Percentiles rank a stretch among this genome's conserved stretches.
phyloP scores from a whole-genome alignment of 2,797 vertebrate species.

The Sebastolobus altivelis region DNA sequence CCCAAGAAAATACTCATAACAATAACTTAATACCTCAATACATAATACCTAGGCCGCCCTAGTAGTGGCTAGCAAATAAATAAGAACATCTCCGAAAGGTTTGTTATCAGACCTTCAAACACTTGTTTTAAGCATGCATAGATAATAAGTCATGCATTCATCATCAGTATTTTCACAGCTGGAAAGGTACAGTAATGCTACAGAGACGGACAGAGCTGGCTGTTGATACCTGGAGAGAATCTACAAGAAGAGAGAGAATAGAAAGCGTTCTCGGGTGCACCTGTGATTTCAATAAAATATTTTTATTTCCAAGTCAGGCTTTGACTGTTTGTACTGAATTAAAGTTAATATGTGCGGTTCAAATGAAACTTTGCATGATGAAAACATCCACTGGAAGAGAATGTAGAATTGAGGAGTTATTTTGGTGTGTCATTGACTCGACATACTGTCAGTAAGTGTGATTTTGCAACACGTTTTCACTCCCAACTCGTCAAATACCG shows the following conservation, averaged over 20 bases:
- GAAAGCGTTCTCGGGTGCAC: slow-evolving; percentile 33
- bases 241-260: slow-evolving; percentile 20
- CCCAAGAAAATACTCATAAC: not conserved
- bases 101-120: not conserved
- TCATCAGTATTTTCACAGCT: not conserved
- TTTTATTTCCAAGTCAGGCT: slow-evolving; percentile 35
- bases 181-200: slow-evolving; percentile 18
- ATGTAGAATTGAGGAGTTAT: slow-evolving; percentile 6
- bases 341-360: slow-evolving; percentile 30
- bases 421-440: slow-evolving; percentile 5
- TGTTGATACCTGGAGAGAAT: slow-evolving; percentile 17
- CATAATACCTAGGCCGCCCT: not conserved
- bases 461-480: too few species aligned
- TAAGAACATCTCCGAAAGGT: not conserved
- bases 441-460: not conserved
- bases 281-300: slow-evolving; percentile 58
- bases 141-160: slow-evolving; percentile 3
- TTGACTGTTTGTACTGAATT: slow-evolving; percentile 41
- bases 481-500: too few species aligned
- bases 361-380: slow-evolving; percentile 19
- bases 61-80: not conserved
- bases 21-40: not conserved
- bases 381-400: slow-evolving; percentile 27
- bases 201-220: slow-evolving; percentile 16
- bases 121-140: not conserved